Percentiles rank a stretch among this genome's conserved stretches.
These are phyloP conservation scores for Hipparchia semele DNA, from an alignment of 2,888 invertebrate species.

Conservation along the genomic window DNA sequence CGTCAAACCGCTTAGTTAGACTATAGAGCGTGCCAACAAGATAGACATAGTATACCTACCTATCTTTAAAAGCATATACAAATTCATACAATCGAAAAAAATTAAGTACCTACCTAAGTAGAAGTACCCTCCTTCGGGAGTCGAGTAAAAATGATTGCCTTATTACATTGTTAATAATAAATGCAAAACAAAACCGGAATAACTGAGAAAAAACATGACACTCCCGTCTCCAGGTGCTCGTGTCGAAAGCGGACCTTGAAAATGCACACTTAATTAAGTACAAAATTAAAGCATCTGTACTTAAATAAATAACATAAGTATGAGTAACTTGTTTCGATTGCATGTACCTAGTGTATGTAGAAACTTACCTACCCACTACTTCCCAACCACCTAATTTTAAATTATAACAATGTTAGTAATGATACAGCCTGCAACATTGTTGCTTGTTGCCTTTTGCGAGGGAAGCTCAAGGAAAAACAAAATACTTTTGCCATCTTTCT, in stretches of 20 bases:
- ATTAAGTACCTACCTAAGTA: too few species aligned
- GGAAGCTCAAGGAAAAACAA: too few species aligned
- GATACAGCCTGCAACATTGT: too few species aligned
- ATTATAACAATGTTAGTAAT: too few species aligned
- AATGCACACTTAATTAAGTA: neutral
- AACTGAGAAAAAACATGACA: constrained; percentile 5
- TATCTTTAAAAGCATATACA: too few species aligned
- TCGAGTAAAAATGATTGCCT: constrained; percentile 3
- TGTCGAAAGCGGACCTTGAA: constrained; percentile 18
- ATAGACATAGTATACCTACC: too few species aligned
- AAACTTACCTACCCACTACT: neutral
- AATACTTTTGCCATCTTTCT: too few species aligned
- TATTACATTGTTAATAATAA: neutral
- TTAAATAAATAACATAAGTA: neutral
- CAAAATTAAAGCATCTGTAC: neutral
- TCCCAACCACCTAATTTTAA: too few species aligned
- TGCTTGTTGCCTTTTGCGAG: too few species aligned
- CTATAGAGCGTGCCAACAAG: too few species aligned
- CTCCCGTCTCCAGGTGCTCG: constrained; percentile 14
- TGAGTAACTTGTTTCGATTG: neutral
- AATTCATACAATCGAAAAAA: too few species aligned
- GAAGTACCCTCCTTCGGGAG: neutral
- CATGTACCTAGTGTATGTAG: neutral
- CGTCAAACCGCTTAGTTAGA: too few species aligned
- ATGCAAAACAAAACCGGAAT: constrained; percentile 8